Base-by-base conservation (phyloP, 1,140 invertebrate species). In the Vanessa tameamea region DNA sequence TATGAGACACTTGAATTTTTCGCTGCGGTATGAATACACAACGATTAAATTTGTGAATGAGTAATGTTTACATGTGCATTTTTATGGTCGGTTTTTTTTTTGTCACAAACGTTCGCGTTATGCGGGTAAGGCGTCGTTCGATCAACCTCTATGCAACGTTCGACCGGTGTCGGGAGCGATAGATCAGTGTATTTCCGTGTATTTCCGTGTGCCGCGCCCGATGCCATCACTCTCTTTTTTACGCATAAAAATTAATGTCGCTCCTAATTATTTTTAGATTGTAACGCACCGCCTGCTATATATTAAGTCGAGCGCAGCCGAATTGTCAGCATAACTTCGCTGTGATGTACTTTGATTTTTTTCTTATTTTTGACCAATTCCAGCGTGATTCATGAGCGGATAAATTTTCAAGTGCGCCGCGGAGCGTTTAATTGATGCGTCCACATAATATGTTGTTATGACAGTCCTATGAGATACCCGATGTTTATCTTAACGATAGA, bases 211-310 rank as follows among this genome's bases (percentile, higher is more conserved):
- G 55, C 82, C 78, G 81, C 77, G 66, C 79, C 74, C 79, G 77
- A 79, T 72, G 78, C 73, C 81, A 86, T 87, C 83, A 77, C 79
- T 82, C 79, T 89, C 87, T 92, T 92, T 92, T 92, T 91, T 92
- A 91, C 83, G 83, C 86, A 87, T 88, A 92, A 92, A 92, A 91
- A 92, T 89, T 87, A 90, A 91, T 90, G 88, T 88, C 90, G 80
- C 82, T 84, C 87, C 87, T 92, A 91, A 92, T 92, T 92, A 92
- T 92, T 92, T 92, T 91, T 92, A 91, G 90, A 92, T 90, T 88
- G 89, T 84, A 91, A 89, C 88, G 87, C 81, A 87, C 88, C 89
- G 90, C 83, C 82, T 82, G 88, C 86, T 84, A 89, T 92, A 92
- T 91, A 89, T 91, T 90, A 90, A 86, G 87, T 81, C 82, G 84